Percentiles rank a stretch among this genome's conserved stretches.
These are phyloP conservation scores for Leptopilina clavipes DNA, from an alignment of 1,140 invertebrate genomes.

Conservation along the genomic window DNA sequence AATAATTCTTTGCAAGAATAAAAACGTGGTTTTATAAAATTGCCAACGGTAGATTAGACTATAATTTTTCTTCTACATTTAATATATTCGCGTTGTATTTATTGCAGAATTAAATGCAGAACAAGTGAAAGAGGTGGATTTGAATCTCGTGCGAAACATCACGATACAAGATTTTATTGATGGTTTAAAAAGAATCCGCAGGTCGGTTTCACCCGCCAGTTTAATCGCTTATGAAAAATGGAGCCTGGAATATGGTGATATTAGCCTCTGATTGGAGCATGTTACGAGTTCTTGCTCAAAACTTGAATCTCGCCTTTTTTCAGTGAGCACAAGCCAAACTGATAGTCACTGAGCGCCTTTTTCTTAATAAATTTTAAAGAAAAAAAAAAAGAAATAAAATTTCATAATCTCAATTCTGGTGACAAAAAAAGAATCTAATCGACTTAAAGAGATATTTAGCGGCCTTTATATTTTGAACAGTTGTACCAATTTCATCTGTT, in stretches of 20 bases:
- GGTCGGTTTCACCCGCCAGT: slow-evolving; percentile 91
- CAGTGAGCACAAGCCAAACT: not conserved
- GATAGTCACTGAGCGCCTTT: slow-evolving; percentile 6
- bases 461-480: slow-evolving; percentile 11
- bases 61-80: too few species aligned
- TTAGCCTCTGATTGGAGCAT: slow-evolving; percentile 78
- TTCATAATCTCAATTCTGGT: not conserved
- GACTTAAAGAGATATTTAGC: not conserved
- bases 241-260: slow-evolving; percentile 94
- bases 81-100: not conserved
- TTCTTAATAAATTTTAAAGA: slow-evolving; percentile 7
- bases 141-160: slow-evolving; percentile 89
- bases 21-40: too few species aligned
- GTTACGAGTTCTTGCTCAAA: slow-evolving; percentile 42
- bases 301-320: slow-evolving; percentile 14
- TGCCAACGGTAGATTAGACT: too few species aligned
- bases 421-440: not conserved
- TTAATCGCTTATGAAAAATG: slow-evolving; percentile 93
- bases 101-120: slow-evolving; percentile 87
- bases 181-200: slow-evolving; percentile 90
- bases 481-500: slow-evolving; percentile 15
- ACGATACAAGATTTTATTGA: slow-evolving; percentile 92
- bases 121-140: slow-evolving; percentile 88
- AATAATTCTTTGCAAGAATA: too few species aligned
- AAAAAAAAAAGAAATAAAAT: not conserved